Evolutionary conservation across 2,888 invertebrate species (phyloP).

Genomic region (Chrysomela aeneicollis): DNA sequence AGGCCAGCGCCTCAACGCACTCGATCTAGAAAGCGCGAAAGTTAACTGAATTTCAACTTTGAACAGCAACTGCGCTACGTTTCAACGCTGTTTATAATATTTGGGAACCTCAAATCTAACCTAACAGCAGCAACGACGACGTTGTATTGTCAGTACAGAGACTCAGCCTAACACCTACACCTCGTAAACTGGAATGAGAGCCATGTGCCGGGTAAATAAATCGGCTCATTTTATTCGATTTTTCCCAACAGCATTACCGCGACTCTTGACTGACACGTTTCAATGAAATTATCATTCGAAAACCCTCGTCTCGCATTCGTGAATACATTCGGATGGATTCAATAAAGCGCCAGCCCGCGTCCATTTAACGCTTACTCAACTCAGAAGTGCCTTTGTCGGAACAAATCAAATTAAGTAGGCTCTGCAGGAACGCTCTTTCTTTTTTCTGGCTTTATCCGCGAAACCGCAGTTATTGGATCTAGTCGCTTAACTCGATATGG

Average conservation of each 20-base stretch:
- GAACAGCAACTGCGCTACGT: no score
- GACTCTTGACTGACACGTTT: slow-evolving; percentile 11
- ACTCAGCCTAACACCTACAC: background rate
- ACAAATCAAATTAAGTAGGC: slow-evolving; percentile 43
- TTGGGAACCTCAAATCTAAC: no score
- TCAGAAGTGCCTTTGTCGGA: slow-evolving; percentile 43
- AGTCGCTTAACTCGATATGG: slow-evolving; percentile 54
- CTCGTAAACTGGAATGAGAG: background rate
- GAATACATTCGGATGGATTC: slow-evolving; percentile 29
- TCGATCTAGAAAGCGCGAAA: no score
- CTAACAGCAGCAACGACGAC: no score
- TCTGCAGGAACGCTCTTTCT: slow-evolving; percentile 37
- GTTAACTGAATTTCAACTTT: no score
- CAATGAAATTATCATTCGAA: slow-evolving; percentile 15
- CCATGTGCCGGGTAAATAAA: background rate
- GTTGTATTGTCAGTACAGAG: no score
- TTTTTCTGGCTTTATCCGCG: slow-evolving; percentile 30
- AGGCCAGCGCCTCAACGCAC: no score
- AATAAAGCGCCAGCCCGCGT: slow-evolving; percentile 33
- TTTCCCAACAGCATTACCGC: background rate
- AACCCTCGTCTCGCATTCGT: slow-evolving; percentile 21
- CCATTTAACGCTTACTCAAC: slow-evolving; percentile 44
- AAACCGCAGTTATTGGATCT: slow-evolving; percentile 53
- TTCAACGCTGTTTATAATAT: no score
- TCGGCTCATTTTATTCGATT: background rate